Evolutionary conservation across 2,888 invertebrate genomes (phyloP).

Genomic region (Aromia moschata): DNA sequence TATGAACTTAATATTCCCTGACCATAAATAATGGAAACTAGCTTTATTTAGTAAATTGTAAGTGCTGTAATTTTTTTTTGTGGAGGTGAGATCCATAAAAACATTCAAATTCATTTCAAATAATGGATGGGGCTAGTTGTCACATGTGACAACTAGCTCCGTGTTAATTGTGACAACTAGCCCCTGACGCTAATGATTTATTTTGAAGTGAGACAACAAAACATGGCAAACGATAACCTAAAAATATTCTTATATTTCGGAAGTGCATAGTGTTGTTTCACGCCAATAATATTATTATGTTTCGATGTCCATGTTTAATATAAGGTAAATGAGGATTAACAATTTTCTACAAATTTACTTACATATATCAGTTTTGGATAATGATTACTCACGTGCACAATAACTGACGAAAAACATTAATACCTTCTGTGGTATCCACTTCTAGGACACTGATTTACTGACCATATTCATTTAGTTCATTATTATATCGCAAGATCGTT

Average conservation of each 20-base stretch:
- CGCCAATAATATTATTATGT: not conserved
- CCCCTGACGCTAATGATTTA: not conserved
- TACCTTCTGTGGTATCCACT: not conserved
- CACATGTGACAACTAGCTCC: conserved; percentile 16
- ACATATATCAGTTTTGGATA: not conserved
- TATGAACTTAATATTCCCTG: too few species aligned
- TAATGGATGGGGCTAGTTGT: not conserved
- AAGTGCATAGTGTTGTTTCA: not conserved
- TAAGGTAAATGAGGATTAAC: not conserved
- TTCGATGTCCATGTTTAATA: not conserved
- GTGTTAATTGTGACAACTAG: conserved; percentile 5
- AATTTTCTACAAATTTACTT: not conserved
- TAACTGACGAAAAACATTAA: not conserved
- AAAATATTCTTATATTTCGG: not conserved
- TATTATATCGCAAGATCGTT: not conserved
- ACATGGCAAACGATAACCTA: not conserved
- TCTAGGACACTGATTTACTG: not conserved
- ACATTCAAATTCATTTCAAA: not conserved
- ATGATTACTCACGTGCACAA: not conserved
- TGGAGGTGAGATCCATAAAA: not conserved
- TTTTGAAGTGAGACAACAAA: not conserved
- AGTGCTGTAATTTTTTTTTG: not conserved
- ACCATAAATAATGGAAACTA: not conserved
- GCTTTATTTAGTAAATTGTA: not conserved
- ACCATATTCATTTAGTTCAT: not conserved